A percentile compares a stretch with the other conserved stretches of the same genome.
Evolutionary conservation across 2,888 invertebrate species (phyloP).

Genomic region (Apomyelois bistriatella): DNA sequence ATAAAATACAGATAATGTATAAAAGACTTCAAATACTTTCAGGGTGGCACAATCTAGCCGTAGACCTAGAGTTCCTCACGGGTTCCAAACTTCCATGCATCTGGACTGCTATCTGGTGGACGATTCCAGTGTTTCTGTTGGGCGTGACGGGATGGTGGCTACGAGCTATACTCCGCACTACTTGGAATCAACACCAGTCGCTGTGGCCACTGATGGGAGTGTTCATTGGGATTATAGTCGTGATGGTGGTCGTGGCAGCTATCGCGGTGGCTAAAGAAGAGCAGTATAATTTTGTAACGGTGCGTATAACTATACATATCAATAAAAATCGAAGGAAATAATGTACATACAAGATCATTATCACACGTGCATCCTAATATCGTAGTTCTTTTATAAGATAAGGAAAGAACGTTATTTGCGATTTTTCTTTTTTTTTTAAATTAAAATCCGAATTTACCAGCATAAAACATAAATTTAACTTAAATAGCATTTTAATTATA

Average conservation of each 20-base stretch:
- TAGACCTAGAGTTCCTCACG: slow-evolving; percentile 67
- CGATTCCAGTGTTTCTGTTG: slow-evolving; percentile 50
- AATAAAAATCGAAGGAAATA: too few species aligned
- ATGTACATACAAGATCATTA: too few species aligned
- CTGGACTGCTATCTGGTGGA: slow-evolving; percentile 63
- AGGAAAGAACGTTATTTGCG: too few species aligned
- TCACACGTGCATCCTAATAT: too few species aligned
- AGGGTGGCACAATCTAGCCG: slow-evolving; percentile 64
- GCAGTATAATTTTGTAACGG: slow-evolving; percentile 65
- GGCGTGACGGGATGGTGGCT: slow-evolving; percentile 70
- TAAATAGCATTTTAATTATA: too few species aligned
- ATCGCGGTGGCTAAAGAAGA: slow-evolving; percentile 69
- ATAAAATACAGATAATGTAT: too few species aligned
- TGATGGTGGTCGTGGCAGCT: slow-evolving; percentile 60
- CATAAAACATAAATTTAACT: too few species aligned
- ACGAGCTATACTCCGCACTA: slow-evolving; percentile 41
- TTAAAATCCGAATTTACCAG: too few species aligned
- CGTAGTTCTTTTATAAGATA: too few species aligned
- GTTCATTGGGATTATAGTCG: slow-evolving; percentile 48
- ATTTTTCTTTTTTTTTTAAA: too few species aligned
- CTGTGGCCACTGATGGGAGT: slow-evolving; percentile 62
- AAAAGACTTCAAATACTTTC: too few species aligned
- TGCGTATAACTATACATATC: slow-evolving; percentile 36
- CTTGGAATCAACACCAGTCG: slow-evolving; percentile 42
- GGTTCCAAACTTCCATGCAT: slow-evolving; percentile 54